Evolutionary conservation across 2,888 invertebrate genomes (phyloP).

Genomic region (Priapulus caudatus): DNA sequence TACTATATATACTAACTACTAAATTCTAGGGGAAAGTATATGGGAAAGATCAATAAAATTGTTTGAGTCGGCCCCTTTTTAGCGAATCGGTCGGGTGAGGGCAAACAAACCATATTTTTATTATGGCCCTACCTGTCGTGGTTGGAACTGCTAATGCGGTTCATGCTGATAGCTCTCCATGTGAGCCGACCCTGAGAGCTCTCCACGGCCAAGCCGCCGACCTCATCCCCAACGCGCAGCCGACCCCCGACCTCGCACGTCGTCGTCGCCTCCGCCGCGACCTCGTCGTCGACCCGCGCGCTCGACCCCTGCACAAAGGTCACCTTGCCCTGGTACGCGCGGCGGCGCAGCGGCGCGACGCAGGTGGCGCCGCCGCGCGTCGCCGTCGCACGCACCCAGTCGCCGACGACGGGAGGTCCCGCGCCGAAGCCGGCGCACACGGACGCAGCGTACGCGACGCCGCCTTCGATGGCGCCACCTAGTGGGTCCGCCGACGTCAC

Average conservation of each 20-base stretch:
- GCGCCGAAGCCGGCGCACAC: conserved; percentile 1
- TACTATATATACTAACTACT: too few species aligned
- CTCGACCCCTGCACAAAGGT: not conserved
- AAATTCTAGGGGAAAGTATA: too few species aligned
- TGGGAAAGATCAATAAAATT: too few species aligned
- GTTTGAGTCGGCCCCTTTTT: too few species aligned
- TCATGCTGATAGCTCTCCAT: not conserved
- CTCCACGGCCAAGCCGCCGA: not conserved
- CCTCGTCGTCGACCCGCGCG: not conserved
- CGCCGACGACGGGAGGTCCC: not conserved
- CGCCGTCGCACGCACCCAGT: not conserved
- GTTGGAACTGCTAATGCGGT: too few species aligned
- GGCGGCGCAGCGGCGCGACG: not conserved
- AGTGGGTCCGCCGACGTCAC: too few species aligned
- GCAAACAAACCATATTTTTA: too few species aligned
- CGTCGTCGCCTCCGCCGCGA: not conserved
- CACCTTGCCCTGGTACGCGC: not conserved
- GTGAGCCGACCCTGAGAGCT: not conserved
- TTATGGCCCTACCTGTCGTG: too few species aligned
- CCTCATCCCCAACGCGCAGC: not conserved
- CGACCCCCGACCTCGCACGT: too few species aligned
- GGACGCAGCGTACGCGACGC: too few species aligned
- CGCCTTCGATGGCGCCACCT: too few species aligned
- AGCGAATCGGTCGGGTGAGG: too few species aligned
- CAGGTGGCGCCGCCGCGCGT: not conserved